Base-by-base conservation (phyloP, 2,113 vertebrate species). In the Boleophthalmus pectinirostris region DNA sequence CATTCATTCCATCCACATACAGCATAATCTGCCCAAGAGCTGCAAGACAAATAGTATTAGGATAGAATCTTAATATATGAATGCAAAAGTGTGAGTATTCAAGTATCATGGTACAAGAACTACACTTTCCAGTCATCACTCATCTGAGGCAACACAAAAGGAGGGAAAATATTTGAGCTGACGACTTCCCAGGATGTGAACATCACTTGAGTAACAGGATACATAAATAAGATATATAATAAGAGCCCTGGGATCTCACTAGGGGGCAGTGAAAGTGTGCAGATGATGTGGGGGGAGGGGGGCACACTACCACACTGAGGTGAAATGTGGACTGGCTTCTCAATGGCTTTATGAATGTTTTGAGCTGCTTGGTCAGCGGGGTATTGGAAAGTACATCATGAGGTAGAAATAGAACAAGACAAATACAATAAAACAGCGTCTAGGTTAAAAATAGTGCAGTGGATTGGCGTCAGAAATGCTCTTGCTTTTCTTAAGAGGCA, bases 21-120 rank as follows among this genome's bases (percentile, higher is more conserved):
- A 99, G 94, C 97, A 99, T 98, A 84, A 99, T 98, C 89, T 99
- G 97, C 74, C 97, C 97, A 63, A 99, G 93, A 84, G 97, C 97
- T 99, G 74, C 11, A 73, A 5, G 74, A 29, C 64, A 20, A 78
- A 11, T 76, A 20, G 72, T 43, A 66, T 16, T 12, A 23, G 11
- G 2, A 57, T 24, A 23, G 10, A 21, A 56, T 35, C 8, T 64
- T 5, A n/a, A 5, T 35, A 15, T 16, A 21, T 64, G n/a, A 38
- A 64, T 20, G 16, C 23, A 61, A 29, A 29, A 18, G 29, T 35
- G 3, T 12, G 33, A n/a, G 8, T 38, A 9, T 21, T 14, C 69
- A 53, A 12, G 54, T 3, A 9, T 25, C n/a, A 77, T 54, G 24
- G 57, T 56, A 73, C 47, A 23, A 69, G 75, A 72, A 73, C 46